Base-by-base conservation (phyloP, 2,113 vertebrate genomes). In the Castor canadensis region DNA sequence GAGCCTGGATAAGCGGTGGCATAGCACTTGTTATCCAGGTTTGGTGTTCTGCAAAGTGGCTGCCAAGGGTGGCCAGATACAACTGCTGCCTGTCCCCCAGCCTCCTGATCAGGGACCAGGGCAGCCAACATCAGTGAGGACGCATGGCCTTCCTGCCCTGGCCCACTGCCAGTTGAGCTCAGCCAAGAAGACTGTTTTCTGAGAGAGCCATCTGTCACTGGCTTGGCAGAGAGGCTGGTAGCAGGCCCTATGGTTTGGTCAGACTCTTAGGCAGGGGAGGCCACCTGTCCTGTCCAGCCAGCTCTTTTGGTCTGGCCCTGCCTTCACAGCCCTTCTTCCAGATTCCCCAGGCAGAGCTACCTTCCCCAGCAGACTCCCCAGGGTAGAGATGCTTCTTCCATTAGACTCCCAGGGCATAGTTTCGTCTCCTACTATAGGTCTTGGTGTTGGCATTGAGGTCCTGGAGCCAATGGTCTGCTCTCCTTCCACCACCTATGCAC, bases 171-270 rank as follows among this genome's bases (percentile, higher is more conserved):
- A 89, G 71, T 80, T 82, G 8, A 43, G 87, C 81, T 85, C 28
- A 49, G 95, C 89, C 96, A 80, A 92, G 77, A 94, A 81, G 86
- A 89, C 66, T 45, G 58, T 92, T 96, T 96, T 80, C 93, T 64
- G 92, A 95, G 83, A 91, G 80, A 87, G 96, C 97, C 71, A 73
- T 97, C 97, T 97, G 97, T 90, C 15, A 28, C 88, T 1, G 38
- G 85, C 88, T 83, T 96, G 87, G 92, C 84, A 92, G 94, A 82
- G 75, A 95, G n/a, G 79, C 76, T 87, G 92, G 54, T 90, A 84
- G 93, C 47, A 22, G 47, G 90, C 56, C 71, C 47, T 9, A 75
- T 69, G 81, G 81, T 85, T 81, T 77, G 87, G 94, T 81, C 91
- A 89, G 95, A 88, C 77, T 40, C 79, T 75, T 22, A 47, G 95